Evolutionary conservation across 2,113 vertebrate genomes (phyloP).

Genomic region (Daubentonia madagascariensis): DNA sequence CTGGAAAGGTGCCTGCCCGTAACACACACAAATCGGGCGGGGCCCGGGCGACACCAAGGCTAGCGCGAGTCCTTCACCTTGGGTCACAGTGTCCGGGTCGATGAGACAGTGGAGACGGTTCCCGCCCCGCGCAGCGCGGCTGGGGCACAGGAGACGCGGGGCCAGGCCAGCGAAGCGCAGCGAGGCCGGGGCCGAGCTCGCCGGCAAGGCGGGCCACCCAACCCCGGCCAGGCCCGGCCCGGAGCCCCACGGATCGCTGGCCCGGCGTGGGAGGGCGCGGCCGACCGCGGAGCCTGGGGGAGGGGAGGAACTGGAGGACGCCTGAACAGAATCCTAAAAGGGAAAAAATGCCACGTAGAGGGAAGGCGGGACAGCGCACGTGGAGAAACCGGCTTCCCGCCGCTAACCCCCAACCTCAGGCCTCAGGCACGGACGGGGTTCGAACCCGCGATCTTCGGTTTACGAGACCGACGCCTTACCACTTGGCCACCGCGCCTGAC

Average conservation of each 20-base stretch:
- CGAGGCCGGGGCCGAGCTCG: rapidly evolving
- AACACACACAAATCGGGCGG: background rate
- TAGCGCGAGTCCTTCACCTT: background rate
- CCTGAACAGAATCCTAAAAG: background rate
- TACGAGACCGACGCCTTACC: slow-evolving; percentile 96
- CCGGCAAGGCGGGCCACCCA: rapidly evolving
- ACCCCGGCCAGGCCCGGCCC: background rate
- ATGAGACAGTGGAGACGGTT: too few species aligned
- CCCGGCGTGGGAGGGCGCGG: rapidly evolving
- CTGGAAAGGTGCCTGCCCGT: background rate
- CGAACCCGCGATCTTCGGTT: slow-evolving; percentile 94
- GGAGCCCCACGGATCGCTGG: background rate
- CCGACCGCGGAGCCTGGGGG: rapidly evolving
- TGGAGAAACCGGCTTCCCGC: rapidly evolving
- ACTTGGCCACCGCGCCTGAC: slow-evolving; percentile 95
- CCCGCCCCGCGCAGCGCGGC: rapidly evolving
- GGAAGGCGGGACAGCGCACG: rapidly evolving
- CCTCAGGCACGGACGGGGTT: slow-evolving; percentile 90
- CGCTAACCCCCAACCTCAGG: rapidly evolving
- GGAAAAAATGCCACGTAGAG: rapidly evolving
- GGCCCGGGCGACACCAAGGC: background rate
- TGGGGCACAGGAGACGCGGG: rapidly evolving
- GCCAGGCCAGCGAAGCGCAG: rapidly evolving
- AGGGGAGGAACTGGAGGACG: rapidly evolving
- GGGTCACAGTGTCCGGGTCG: too few species aligned